Base-by-base conservation (phyloP, 2,888 invertebrate species). In the Erynnis tages region DNA sequence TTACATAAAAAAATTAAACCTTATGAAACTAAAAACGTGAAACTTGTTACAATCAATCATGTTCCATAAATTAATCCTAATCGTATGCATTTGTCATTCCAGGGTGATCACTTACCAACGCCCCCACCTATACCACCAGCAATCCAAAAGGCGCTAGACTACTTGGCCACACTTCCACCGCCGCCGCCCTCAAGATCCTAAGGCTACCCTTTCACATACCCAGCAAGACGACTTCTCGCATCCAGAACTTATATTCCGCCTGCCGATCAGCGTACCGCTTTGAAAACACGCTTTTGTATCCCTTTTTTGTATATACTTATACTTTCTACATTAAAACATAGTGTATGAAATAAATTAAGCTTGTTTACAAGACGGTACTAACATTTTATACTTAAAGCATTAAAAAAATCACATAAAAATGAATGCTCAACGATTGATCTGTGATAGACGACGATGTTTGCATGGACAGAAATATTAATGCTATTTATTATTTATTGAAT, bases 51-150 rank as follows among this genome's bases (percentile, higher is more conserved):
- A n/a, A n/a, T n/a, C n/a, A n/a, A n/a, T n/a, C n/a, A n/a, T n/a
- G n/a, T n/a, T n/a, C n/a, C n/a, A n/a, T n/a, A n/a, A n/a, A n/a
- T n/a, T n/a, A n/a, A n/a, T n/a, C n/a, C n/a, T n/a, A n/a, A n/a
- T n/a, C n/a, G n/a, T n/a, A n/a, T n/a, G n/a, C n/a, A n/a, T n/a
- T n/a, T n/a, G n/a, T n/a, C n/a, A 19, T 78, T 79, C n/a, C 84
- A 91, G 85, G 94, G 94, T 11, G 93, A 92, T 16, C 94, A 94
- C 84, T 76, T 94, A 57, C 94, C 94, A 4, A 94, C 94, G 7
- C 92, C 94, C 7, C 94, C 94, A n/a, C 94, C 94, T 58, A 92
- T 92, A 56, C 94, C 94, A 53, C 93, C 93, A 70, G 93, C 92
- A 74, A 94, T 94, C 62, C 93, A 93, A 72, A 93, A 92, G 76